Conservation (phyloP, 2,113 vertebrate species). For the Ictalurus punctatus region DNA sequence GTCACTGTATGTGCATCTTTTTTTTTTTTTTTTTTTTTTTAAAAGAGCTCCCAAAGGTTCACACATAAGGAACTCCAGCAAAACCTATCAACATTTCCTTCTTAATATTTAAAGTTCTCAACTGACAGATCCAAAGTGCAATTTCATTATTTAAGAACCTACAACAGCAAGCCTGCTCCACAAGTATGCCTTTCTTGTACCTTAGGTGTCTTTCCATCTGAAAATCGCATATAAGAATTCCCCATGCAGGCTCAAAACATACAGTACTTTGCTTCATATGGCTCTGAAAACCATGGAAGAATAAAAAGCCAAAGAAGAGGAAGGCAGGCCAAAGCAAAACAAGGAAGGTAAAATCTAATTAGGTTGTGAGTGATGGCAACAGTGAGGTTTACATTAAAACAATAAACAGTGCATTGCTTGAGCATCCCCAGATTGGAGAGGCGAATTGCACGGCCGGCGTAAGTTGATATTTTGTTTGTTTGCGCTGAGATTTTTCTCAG, state of each 20-base stretch:
- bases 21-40: too few relatives aligned
- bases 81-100: slow-evolving; percentile 35
- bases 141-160: slow-evolving; percentile 37
- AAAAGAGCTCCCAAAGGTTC: slow-evolving; percentile 32
- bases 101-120: slow-evolving; percentile 24
- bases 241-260: slow-evolving; percentile 1
- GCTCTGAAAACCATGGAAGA: slow-evolving; percentile 59
- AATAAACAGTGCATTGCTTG: slow-evolving; percentile 69
- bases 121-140: slow-evolving; percentile 30
- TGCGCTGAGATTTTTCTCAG: slow-evolving; percentile 76
- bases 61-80: slow-evolving; percentile 38
- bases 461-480: slow-evolving; percentile 80
- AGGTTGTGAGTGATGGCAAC: slow-evolving; percentile 69
- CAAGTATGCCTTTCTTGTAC: not conserved
- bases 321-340: slow-evolving; percentile 66
- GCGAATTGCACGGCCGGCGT: slow-evolving; percentile 63
- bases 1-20: slow-evolving; percentile 1
- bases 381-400: slow-evolving; percentile 70
- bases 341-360: slow-evolving; percentile 76
- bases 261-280: slow-evolving; percentile 24
- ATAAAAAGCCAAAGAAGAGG: slow-evolving; percentile 52
- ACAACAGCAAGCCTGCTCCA: slow-evolving; percentile 17
- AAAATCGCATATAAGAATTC: slow-evolving; percentile 41
- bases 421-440: slow-evolving; percentile 52
- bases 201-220: slow-evolving; percentile 14